Evolutionary conservation across 2,113 vertebrate species (phyloP).

Genomic region (Cepphus grylle): DNA sequence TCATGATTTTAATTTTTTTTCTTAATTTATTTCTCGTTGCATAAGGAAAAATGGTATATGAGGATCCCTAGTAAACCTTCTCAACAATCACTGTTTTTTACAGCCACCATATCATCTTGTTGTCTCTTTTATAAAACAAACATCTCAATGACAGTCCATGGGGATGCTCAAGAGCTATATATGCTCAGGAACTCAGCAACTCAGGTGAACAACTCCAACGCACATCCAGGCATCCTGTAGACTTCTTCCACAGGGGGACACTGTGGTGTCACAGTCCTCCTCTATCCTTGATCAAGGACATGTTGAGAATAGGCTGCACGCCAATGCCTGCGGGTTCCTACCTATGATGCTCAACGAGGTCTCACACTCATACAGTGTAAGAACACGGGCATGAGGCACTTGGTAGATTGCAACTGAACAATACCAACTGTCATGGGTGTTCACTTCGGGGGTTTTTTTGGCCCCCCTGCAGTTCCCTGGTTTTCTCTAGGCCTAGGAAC

Average conservation of each 20-base stretch:
- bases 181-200: neutral
- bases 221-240: neutral
- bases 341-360: neutral
- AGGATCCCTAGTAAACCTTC: neutral
- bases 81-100: neutral
- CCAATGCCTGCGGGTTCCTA: neutral
- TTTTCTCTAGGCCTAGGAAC: neutral
- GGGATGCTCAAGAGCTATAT: neutral
- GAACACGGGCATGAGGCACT: neutral
- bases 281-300: neutral
- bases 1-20: neutral
- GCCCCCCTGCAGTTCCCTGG: neutral
- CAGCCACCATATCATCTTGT: neutral
- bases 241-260: neutral
- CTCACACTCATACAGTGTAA: neutral
- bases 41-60: neutral
- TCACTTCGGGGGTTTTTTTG: neutral
- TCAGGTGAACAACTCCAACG: neutral
- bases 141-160: neutral
- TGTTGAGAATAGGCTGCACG: neutral
- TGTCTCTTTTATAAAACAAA: neutral
- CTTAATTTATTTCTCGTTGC: neutral
- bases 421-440: neutral
- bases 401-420: neutral
- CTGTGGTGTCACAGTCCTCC: neutral